Evolutionary conservation across 2,797 vertebrate genomes (phyloP).

Genomic region (Orestias chungarensis): DNA sequence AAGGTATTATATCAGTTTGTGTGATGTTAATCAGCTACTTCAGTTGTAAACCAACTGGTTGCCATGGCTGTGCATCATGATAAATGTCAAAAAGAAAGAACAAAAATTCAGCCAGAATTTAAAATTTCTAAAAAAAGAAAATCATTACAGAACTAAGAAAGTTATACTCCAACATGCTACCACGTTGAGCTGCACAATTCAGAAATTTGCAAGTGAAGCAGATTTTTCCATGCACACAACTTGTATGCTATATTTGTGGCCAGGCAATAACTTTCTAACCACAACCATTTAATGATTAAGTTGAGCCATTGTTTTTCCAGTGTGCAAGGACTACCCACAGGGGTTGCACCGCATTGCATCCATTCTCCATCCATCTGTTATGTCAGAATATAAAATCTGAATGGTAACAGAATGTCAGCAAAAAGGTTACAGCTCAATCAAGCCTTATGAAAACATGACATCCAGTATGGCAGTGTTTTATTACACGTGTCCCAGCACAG

Average conservation of each 20-base stretch:
- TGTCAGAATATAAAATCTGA: constrained; percentile 14
- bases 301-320: neutral
- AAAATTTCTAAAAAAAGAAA: too few species aligned
- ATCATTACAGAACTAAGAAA: too few species aligned
- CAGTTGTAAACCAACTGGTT: too few species aligned
- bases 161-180: too few species aligned
- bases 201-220: neutral
- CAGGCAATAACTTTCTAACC: too few species aligned
- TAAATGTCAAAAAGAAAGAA: too few species aligned
- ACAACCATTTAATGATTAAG: neutral
- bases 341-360: neutral
- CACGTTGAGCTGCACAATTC: too few species aligned
- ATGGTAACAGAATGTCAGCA: constrained; percentile 8
- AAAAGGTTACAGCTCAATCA: constrained; percentile 31
- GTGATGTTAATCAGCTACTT: too few species aligned
- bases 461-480: constrained; percentile 13
- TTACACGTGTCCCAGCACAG: constrained; percentile 11
- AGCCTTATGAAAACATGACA: constrained; percentile 25
- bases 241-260: neutral
- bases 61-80: too few species aligned
- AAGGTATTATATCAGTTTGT: too few species aligned
- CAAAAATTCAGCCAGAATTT: too few species aligned
- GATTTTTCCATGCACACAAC: too few species aligned
- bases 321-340: neutral
- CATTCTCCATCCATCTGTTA: constrained; percentile 1